A percentile compares a stretch with the other conserved stretches of the same genome.
These are phyloP conservation scores for Lasioglossum albipes DNA, from an alignment of 1,140 invertebrate genomes.

Conservation along the genomic window DNA sequence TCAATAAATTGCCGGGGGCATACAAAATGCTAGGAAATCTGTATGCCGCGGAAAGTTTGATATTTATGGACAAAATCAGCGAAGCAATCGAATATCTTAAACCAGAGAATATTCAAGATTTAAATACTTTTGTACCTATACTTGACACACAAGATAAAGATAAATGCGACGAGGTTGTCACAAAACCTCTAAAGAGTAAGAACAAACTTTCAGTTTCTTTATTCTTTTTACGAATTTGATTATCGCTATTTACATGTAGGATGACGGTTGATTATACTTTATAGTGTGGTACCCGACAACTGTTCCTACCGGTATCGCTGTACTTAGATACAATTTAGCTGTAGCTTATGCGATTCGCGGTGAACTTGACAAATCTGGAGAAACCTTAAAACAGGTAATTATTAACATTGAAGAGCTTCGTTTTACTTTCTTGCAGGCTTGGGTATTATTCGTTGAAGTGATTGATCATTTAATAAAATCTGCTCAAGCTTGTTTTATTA, in stretches of 20 bases:
- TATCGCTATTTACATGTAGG: slow-evolving; percentile 21
- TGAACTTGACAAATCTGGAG: slow-evolving; percentile 87
- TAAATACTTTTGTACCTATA: slow-evolving; percentile 77
- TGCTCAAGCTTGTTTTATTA: no score
- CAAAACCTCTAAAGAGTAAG: slow-evolving; percentile 75
- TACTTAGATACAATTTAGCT: slow-evolving; percentile 90
- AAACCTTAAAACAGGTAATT: slow-evolving; percentile 83
- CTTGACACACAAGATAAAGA: slow-evolving; percentile 73
- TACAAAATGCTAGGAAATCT: slow-evolving; percentile 91
- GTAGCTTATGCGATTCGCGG: slow-evolving; percentile 88
- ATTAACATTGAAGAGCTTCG: not conserved
- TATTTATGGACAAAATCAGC: slow-evolving; percentile 89
- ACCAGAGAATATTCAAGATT: slow-evolving; percentile 86
- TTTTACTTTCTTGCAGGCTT: not conserved
- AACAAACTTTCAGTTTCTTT: slow-evolving; percentile 15
- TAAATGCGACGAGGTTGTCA: slow-evolving; percentile 71
- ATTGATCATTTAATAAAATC: no score
- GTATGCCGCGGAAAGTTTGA: slow-evolving; percentile 93
- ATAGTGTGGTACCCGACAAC: slow-evolving; percentile 86
- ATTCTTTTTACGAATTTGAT: not conserved
- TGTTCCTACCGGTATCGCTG: slow-evolving; percentile 83
- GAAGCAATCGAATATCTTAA: slow-evolving; percentile 93
- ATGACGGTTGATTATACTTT: slow-evolving; percentile 27
- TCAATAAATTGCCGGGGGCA: slow-evolving; percentile 84
- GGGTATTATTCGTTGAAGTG: no score